phyloP scores from a whole-genome alignment of 1,140 invertebrate species.

The Halesus radiatus region DNA sequence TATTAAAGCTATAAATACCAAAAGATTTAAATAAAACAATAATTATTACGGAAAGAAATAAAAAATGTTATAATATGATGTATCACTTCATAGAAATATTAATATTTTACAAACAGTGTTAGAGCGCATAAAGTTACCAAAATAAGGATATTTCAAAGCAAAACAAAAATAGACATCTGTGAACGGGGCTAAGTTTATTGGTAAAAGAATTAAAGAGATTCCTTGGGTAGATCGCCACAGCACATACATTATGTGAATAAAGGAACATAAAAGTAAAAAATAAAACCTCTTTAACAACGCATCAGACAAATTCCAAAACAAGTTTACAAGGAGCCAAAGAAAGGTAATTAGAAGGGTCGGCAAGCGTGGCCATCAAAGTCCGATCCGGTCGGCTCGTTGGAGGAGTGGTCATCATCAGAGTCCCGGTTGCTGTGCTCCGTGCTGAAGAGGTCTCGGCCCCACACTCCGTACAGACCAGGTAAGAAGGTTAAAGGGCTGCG shows the following conservation, averaged over 20 bases:
- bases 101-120: conserved; percentile 15
- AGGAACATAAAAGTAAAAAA: background rate
- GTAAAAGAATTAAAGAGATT: background rate
- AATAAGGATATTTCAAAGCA: conserved; percentile 9
- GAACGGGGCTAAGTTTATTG: background rate
- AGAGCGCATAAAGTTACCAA: background rate
- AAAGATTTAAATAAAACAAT: too few relatives aligned
- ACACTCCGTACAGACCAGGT: conserved; percentile 61
- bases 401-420: conserved; percentile 14
- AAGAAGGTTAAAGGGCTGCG: conserved; percentile 61
- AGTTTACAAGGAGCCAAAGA: background rate
- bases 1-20: too few relatives aligned
- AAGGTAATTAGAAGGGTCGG: conserved; percentile 59
- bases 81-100: too few relatives aligned
- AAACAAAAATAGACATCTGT: conserved; percentile 9
- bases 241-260: conserved; percentile 4
- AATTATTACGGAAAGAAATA: too few relatives aligned
- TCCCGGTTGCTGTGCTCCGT: background rate
- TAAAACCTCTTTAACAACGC: conserved; percentile 1
- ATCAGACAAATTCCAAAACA: background rate
- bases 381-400: conserved; percentile 40
- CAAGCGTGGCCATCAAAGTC: conserved; percentile 66
- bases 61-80: too few relatives aligned
- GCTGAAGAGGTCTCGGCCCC: conserved; percentile 33
- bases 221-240: background rate